A percentile compares a stretch with the other conserved stretches of the same genome.
Evolutionary conservation across 2,797 vertebrate species (phyloP).

Genomic region (Fistularia tabacaria): DNA sequence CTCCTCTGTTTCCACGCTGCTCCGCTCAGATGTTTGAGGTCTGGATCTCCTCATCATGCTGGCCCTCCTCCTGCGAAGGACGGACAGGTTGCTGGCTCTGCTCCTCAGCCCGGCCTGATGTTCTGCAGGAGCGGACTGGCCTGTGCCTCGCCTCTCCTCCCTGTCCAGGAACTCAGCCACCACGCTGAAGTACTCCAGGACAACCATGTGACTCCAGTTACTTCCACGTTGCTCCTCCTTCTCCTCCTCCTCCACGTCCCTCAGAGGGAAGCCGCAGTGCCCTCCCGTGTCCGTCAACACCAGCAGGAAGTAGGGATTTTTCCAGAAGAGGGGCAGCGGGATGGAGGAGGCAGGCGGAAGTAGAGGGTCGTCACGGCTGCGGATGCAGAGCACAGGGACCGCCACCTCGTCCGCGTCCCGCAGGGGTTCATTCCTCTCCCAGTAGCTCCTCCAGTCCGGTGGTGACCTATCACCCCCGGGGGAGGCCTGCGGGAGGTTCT

Average conservation of each 20-base stretch:
- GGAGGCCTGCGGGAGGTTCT: too few relatives aligned
- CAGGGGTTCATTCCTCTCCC: conserved; percentile 87
- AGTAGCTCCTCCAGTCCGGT: conserved; percentile 81
- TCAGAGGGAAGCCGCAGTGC: conserved; percentile 81
- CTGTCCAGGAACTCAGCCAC: conserved; percentile 79
- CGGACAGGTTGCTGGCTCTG: conserved; percentile 22
- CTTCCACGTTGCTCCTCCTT: background rate
- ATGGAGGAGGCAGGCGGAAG: conserved; percentile 66
- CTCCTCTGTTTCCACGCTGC: conserved; percentile 23
- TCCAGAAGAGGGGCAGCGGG: conserved; percentile 80
- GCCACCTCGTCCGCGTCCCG: conserved; percentile 86
- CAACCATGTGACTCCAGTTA: conserved; percentile 79
- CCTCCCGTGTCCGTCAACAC: conserved; percentile 79
- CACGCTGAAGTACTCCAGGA: conserved; percentile 81
- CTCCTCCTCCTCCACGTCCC: conserved; percentile 5
- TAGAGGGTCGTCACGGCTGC: conserved; percentile 82
- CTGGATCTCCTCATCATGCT: conserved; percentile 42
- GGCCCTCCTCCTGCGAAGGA: conserved; percentile 38
- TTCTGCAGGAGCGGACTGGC: conserved; percentile 17
- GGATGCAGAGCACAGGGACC: conserved; percentile 83
- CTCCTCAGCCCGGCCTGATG: conserved; percentile 26
- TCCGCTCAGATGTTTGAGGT: conserved; percentile 18
- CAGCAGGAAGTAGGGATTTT: conserved; percentile 85
- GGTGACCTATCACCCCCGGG: too few relatives aligned
- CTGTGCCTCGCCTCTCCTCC: conserved; percentile 67